A percentile compares a stretch with the other conserved stretches of the same genome.
phyloP scores from a whole-genome alignment of 2,888 invertebrate genomes.

The Limnephilus auricula region DNA sequence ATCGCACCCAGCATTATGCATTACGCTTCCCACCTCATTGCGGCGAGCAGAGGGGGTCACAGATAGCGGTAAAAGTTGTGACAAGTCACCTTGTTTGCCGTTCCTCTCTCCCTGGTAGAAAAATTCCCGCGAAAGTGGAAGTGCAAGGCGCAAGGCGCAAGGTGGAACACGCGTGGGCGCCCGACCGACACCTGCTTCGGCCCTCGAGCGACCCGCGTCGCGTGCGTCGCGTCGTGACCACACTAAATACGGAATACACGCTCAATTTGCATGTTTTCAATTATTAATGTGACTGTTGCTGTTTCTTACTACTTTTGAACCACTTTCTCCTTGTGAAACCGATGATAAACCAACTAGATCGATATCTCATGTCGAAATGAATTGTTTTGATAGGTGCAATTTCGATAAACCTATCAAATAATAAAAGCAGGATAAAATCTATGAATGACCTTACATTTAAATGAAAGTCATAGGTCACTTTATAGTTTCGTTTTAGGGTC shows the following conservation, averaged over 20 bases:
- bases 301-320: no score
- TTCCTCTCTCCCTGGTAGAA: slow-evolving; percentile 14
- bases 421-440: no score
- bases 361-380: no score
- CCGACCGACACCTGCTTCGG: not conserved
- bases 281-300: no score
- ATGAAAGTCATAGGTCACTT: no score
- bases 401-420: no score
- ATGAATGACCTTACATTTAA: no score
- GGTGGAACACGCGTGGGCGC: slow-evolving; percentile 26
- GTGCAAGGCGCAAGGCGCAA: slow-evolving; percentile 14
- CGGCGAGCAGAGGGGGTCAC: slow-evolving; percentile 14
- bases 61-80: slow-evolving; percentile 51
- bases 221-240: not conserved
- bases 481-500: no score
- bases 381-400: no score
- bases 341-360: no score
- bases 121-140: slow-evolving; percentile 43
- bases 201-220: not conserved
- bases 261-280: not conserved
- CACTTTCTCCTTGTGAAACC: no score
- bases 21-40: not conserved
- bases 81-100: slow-evolving; percentile 10
- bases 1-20: not conserved
- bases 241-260: not conserved